These are phyloP conservation scores for Hirtodrosophila alboralis DNA, from an alignment of 2,888 invertebrate genomes.

Conservation along the genomic window DNA sequence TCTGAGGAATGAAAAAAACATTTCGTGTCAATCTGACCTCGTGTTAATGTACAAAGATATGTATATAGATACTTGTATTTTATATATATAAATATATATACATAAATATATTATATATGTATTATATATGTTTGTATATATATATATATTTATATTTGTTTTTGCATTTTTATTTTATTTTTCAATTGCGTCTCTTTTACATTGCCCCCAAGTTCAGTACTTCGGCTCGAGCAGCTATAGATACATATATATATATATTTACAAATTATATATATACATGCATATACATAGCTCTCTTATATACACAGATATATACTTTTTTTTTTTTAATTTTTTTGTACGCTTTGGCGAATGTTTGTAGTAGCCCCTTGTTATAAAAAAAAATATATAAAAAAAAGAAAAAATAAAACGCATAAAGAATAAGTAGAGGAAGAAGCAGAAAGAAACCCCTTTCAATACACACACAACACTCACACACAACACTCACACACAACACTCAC, in stretches of 20 bases:
- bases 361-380: conserved; percentile 41
- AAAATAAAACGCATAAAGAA: conserved; percentile 12
- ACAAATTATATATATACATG: no score
- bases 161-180: conserved; percentile 7
- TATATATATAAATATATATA: no score
- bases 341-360: conserved; percentile 36
- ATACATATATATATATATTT: conserved; percentile 22
- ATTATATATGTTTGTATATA: no score
- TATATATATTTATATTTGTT: conserved; percentile 3
- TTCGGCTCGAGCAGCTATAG: no score
- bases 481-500: neutral
- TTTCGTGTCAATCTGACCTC: no score
- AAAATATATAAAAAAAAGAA: conserved; percentile 32
- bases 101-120: no score
- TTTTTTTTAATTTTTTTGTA: conserved; percentile 30
- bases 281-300: conserved; percentile 22
- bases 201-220: no score
- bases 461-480: neutral
- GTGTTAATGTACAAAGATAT: no score
- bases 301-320: conserved; percentile 6
- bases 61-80: no score
- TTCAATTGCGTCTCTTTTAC: no score
- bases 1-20: no score
- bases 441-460: no score
- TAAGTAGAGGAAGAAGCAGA: conserved; percentile 11